Conservation (phyloP, 2,113 vertebrate genomes). For the Sisor rabdophorus region DNA sequence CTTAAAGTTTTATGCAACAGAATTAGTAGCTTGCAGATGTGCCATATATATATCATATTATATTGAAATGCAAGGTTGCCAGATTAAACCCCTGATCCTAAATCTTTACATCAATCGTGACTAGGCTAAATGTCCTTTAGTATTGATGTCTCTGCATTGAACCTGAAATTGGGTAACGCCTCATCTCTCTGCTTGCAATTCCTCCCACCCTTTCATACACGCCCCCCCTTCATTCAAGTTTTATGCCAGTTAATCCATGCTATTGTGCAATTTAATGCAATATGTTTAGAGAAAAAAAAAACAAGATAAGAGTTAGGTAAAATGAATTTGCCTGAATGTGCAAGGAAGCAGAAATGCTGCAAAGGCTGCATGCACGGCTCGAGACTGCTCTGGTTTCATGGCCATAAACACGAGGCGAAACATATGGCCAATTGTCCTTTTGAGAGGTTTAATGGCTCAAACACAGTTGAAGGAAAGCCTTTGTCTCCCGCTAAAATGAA, state of each 20-base stretch:
- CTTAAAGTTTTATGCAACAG: slow-evolving; percentile 15
- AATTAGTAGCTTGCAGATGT: neutral
- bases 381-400: neutral
- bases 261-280: neutral
- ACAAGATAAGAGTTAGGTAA: neutral
- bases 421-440: neutral
- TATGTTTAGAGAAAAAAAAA: neutral
- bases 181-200: slow-evolving; percentile 25
- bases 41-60: neutral
- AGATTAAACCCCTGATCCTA: neutral
- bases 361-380: neutral
- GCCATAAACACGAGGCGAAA: neutral
- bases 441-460: neutral
- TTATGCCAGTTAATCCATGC: neutral
- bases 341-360: neutral
- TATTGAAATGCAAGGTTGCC: neutral
- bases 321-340: neutral
- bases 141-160: slow-evolving; percentile 24
- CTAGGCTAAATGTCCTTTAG: neutral
- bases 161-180: slow-evolving; percentile 30
- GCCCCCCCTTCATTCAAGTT: neutral
- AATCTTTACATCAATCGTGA: neutral
- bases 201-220: neutral
- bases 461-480: slow-evolving; percentile 13
- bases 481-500: slow-evolving; percentile 63